Evolutionary conservation across 2,113 vertebrate genomes (phyloP), one percentile per base, ranked within the genome.

Genomic region (Onychostruthus taczanowskii): DNA sequence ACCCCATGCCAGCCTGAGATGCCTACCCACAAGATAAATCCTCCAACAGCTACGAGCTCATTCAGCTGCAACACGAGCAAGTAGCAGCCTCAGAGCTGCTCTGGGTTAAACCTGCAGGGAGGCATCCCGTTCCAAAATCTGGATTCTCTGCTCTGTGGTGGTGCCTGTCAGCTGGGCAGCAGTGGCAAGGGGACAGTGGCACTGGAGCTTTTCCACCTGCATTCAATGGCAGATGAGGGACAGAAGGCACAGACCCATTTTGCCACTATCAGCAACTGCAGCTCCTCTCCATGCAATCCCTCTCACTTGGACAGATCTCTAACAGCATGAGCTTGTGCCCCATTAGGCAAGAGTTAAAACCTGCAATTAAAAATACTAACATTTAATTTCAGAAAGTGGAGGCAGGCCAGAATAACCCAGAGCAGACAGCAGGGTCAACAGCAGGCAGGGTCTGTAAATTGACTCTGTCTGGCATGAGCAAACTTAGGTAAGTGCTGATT

Each of bases 351-450:
- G 86, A 93, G 83, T 93, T 89, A 94, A 93, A 95, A 76, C 14
- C 23, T 20, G 44, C 69, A 91, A 91, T 94, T 91, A 91, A 93
- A 96, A 94, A 75, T 35, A 77, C 78, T 74, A 96, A 69, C 63
- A 50, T 88, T 95, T 69, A 30, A 94, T 87, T 96, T 91, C 27
- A 83, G 59, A 83, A 74, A 23, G 84, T 30, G 56, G 59, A 80
- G 35, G 52, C 72, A 73, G 79, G 70, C 75, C 75, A 87, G 56
- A 94, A 94, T 44, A 80, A 91, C 66, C 82, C 85, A 21, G 90
- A 95, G 95, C 75, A 94, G 92, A 95, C 94, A 97, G 87, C 75
- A 92, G 93, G 85, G 92, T 95, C 93, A 96, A 93, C 93, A 95
- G 87, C 84, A 86, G 92, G 85, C 87, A 69, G 12, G 68, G 75